phyloP scores from a whole-genome alignment of 2,113 vertebrate species.

The Mesocricetus auratus region DNA sequence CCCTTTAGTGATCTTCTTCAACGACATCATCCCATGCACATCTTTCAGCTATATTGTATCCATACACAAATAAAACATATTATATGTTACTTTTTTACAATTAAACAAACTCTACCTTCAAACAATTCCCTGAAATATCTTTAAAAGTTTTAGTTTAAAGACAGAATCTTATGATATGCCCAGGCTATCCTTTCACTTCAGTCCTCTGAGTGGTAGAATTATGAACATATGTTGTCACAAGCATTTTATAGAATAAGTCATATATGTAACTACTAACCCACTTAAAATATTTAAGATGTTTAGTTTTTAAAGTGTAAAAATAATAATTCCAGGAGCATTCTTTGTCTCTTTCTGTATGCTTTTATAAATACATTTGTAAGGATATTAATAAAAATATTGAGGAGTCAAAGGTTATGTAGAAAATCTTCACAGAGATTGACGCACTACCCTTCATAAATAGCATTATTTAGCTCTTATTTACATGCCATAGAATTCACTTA shows the following conservation, averaged over 20 bases:
- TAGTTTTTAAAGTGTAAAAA: not conserved
- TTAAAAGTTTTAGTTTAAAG: not conserved
- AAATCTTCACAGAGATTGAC: not conserved
- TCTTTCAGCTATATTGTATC: not conserved
- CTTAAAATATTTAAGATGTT: not conserved
- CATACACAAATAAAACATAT: not conserved
- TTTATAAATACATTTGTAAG: not conserved
- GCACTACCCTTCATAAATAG: not conserved
- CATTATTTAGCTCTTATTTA: not conserved
- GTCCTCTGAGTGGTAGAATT: not conserved
- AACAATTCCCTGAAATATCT: conserved; percentile 10
- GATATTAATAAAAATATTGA: not conserved
- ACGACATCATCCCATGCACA: not conserved
- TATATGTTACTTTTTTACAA: not conserved
- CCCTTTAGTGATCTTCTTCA: not conserved
- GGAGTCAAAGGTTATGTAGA: not conserved
- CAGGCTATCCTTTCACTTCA: not conserved
- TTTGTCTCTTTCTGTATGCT: not conserved
- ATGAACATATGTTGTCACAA: not conserved
- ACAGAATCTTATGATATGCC: not conserved
- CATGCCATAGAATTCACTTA: not conserved
- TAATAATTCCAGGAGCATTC: not conserved
- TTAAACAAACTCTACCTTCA: not conserved
- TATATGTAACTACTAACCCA: not conserved
- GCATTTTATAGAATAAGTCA: not conserved